Conservation (phyloP, 2,888 invertebrate genomes). For the Heliconius charithonia region DNA sequence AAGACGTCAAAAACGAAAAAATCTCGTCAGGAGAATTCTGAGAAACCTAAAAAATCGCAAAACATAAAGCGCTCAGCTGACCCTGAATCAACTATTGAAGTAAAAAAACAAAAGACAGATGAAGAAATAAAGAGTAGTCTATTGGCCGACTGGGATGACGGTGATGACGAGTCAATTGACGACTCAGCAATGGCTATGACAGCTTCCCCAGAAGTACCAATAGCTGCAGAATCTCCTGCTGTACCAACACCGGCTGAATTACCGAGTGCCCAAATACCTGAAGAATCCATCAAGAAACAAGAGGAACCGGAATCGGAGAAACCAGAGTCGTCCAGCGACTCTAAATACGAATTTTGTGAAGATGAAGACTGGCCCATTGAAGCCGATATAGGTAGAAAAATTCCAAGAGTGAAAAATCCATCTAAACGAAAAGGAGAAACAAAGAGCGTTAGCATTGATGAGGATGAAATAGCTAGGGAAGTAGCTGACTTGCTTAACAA, state of each 20-base stretch:
- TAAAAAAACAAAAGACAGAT: constrained; percentile 83
- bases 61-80: constrained; percentile 72
- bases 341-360: constrained; percentile 92
- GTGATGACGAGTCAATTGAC: constrained; percentile 72
- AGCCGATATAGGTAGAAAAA: constrained; percentile 84
- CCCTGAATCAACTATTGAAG: constrained; percentile 58
- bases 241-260: constrained; percentile 71
- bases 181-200: constrained; percentile 62
- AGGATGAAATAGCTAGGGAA: constrained; percentile 80
- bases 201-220: constrained; percentile 68
- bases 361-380: constrained; percentile 86
- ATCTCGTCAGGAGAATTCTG: constrained; percentile 67
- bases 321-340: constrained; percentile 79
- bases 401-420: constrained; percentile 84
- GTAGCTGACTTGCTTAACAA: constrained; percentile 86
- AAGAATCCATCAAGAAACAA: constrained; percentile 61
- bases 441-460: constrained; percentile 73
- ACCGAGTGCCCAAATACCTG: constrained; percentile 59
- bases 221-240: constrained; percentile 69
- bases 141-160: constrained; percentile 91
- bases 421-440: constrained; percentile 70
- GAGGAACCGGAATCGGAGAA: constrained; percentile 62
- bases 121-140: constrained; percentile 87
- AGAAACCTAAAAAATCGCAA: constrained; percentile 69
- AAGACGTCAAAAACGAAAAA: constrained; percentile 66